Percentiles rank a stretch among this genome's conserved stretches.
These are phyloP conservation scores for Leucosticte australis DNA, from an alignment of 2,113 vertebrate genomes.

Conservation along the genomic window DNA sequence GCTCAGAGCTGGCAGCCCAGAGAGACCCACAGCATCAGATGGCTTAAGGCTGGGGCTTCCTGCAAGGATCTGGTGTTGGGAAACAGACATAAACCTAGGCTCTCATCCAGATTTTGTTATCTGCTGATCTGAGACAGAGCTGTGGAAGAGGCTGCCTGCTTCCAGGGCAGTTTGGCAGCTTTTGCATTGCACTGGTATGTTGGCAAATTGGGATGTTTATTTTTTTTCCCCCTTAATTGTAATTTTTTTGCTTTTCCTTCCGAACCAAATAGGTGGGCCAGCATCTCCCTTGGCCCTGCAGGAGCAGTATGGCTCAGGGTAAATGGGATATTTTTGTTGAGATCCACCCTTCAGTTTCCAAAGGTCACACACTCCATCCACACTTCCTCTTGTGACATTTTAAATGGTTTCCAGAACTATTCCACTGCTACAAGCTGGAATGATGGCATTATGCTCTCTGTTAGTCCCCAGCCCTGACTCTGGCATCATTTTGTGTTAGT, in stretches of 20 bases:
- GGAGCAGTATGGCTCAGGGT: neutral
- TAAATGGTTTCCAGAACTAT: slow-evolving; percentile 38
- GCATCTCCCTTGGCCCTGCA: neutral
- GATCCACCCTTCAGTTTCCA: neutral
- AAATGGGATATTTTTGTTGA: neutral
- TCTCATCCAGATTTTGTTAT: neutral
- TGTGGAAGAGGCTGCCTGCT: neutral
- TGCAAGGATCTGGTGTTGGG: neutral
- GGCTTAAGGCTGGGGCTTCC: neutral
- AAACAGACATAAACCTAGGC: neutral
- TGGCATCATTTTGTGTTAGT: neutral
- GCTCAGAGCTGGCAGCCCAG: neutral
- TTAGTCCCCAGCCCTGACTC: neutral
- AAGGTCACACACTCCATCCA: slow-evolving; percentile 34
- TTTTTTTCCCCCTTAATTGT: neutral
- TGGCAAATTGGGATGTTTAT: neutral
- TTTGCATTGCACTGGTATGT: neutral
- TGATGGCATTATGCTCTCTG: neutral
- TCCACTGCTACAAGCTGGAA: neutral
- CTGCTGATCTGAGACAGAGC: neutral
- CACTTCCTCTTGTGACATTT: neutral
- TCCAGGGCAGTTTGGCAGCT: slow-evolving; percentile 1
- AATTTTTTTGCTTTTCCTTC: neutral
- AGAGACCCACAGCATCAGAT: neutral
- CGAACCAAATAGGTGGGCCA: neutral